Evolutionary conservation across 30 jellyfish, hydroid and myxozoan species (phyloP).

Genomic region (Turritopsis rubra): DNA sequence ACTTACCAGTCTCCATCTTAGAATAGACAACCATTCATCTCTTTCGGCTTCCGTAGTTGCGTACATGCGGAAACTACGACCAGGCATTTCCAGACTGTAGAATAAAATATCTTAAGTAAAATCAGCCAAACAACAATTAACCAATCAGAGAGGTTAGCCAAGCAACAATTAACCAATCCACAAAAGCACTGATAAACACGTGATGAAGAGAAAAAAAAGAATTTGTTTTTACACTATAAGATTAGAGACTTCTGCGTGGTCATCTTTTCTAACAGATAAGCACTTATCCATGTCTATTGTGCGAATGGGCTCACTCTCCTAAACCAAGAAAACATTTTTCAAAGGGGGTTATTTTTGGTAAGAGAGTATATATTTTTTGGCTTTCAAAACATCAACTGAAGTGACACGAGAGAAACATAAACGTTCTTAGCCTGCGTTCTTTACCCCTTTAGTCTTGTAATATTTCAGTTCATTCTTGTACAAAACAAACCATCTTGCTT

Average conservation of each 20-base stretch:
- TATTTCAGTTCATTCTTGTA: slow-evolving; percentile 68
- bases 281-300: slow-evolving; percentile 71
- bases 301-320: slow-evolving; percentile 80
- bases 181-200: background rate
- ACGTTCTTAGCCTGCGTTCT: background rate
- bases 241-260: slow-evolving; percentile 46
- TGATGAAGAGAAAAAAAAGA: background rate
- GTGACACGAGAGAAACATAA: background rate
- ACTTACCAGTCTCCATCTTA: slow-evolving; percentile 74
- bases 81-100: slow-evolving; percentile 61
- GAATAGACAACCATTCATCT: slow-evolving; percentile 69
- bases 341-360: too few relatives aligned
- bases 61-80: slow-evolving; percentile 46
- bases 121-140: background rate
- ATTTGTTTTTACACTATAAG: slow-evolving; percentile 38
- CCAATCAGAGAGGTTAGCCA: background rate
- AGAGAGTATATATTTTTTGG: too few relatives aligned
- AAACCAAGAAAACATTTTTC: background rate
- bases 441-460: slow-evolving; percentile 81
- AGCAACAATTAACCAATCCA: background rate
- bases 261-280: slow-evolving; percentile 59
- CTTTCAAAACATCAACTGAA: background rate
- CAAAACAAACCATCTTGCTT: slow-evolving; percentile 94
- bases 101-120: slow-evolving; percentile 3
- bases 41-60: slow-evolving; percentile 66